A percentile compares a stretch with the other conserved stretches of the same genome.
phyloP scores from a whole-genome alignment of 2,113 vertebrate genomes.

The Salminus brasiliensis region DNA sequence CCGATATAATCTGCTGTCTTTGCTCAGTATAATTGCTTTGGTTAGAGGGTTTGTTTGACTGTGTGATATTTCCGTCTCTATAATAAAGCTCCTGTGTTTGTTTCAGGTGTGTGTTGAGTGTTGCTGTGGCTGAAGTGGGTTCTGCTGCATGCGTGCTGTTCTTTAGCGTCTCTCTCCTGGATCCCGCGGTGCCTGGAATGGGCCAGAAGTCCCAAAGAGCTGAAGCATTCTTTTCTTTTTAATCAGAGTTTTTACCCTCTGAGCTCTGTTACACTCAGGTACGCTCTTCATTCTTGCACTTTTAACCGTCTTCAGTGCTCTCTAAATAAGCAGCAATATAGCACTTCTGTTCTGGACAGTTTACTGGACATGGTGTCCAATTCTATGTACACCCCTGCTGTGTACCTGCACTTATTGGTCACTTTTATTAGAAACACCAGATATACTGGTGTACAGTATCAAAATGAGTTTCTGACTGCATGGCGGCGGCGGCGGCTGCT shows the following conservation, averaged over 20 bases:
- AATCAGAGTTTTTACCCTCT: constrained; percentile 79
- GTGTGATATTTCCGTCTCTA: background rate
- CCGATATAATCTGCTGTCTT: background rate
- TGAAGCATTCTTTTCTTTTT: constrained; percentile 82
- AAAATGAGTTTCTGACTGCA: too few relatives aligned
- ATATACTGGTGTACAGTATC: too few relatives aligned
- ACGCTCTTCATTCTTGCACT: constrained; percentile 23
- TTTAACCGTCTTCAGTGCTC: too few relatives aligned
- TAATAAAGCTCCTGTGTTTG: background rate
- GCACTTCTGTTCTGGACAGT: too few relatives aligned
- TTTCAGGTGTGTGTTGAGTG: constrained; percentile 69
- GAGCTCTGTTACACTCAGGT: constrained; percentile 78
- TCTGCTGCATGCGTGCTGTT: constrained; percentile 65
- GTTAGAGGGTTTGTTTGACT: background rate
- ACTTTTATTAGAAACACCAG: too few relatives aligned
- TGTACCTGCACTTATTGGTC: too few relatives aligned
- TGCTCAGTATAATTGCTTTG: background rate
- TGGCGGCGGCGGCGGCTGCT: too few relatives aligned
- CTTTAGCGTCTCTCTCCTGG: constrained; percentile 66
- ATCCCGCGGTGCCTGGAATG: constrained; percentile 91
- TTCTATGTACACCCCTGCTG: too few relatives aligned
- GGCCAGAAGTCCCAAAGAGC: constrained; percentile 87
- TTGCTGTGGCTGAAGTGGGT: constrained; percentile 42
- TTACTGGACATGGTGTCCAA: too few relatives aligned
- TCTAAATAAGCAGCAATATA: too few relatives aligned